Base-by-base conservation (phyloP, 2,888 invertebrate genomes). In the Pollenia amentaria region DNA sequence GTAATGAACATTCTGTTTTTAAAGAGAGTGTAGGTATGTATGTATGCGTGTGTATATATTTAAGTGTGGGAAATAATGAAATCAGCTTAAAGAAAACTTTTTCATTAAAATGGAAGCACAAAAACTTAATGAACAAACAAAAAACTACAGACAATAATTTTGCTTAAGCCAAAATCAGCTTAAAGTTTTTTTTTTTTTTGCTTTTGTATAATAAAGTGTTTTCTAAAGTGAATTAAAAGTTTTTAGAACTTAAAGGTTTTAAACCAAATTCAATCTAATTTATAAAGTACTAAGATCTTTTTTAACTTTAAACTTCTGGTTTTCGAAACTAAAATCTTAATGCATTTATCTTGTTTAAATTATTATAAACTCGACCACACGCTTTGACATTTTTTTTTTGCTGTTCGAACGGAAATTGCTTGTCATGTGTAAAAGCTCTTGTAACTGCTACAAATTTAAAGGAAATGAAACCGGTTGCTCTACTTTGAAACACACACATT, bases 401-500 rank as follows among this genome's bases (percentile, higher is more conserved):
- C 18, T 44, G 46, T 55, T 10, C 3, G 12, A 40, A 21, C 46
- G 75, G 75, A 75, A 81, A 81, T 81, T 75, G 67, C 81, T 67
- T 75, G 75, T 60, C 75, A 60, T 81, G 65, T 73, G 65, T n/a
- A 12, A 48, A 38, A 48, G 55, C 21, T 21, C 16, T 46, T 53
- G 40, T 16, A n/a, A 40, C n/a, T 21, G 40, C 51, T 55, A 38
- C 60, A 70, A 62, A 79, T 62, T 18, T 7, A 57, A 75, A 57
- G 67, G 75, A 75, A 81, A 75, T 81, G 64, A 65, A 64, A 72
- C 12, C 55, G 53, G 46, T 44, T 57, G 29, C 6, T 40, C 29
- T 29, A 29, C 29, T 29, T 29, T 29, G 29, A 6, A 29, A 29
- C 29, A 29, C 29, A 29, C 29, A 29, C 29, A 29, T 29, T 6